Evolutionary conservation across 2,888 invertebrate species (phyloP), one percentile per base, ranked within the genome.

Genomic region (Nudaria mundana): DNA sequence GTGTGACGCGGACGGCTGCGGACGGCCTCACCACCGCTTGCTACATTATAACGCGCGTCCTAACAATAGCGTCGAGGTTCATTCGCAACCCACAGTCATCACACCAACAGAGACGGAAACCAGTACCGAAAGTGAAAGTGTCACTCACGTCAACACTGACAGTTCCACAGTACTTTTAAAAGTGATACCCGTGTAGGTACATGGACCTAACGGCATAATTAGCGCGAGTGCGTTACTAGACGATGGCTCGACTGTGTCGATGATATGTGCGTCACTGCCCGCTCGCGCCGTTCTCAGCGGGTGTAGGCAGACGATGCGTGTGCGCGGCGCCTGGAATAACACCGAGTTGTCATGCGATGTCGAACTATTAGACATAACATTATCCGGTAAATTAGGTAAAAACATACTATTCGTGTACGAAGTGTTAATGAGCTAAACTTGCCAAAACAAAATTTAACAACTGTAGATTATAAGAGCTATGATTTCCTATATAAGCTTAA

Each of bases 1-100:
- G 0, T 60, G 57, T 18, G 52, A 57, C 11, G 35, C 12, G 6
- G 49, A 55, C n/a, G 29, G 30, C 10, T 42, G 42, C 26, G 37
- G 34, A 6, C 18, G 22, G 24, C 3, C 25, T 5, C 42, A 42
- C 22, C 42, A 37, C 10, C 29, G 30, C 1, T 13, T 37, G 18
- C 12, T 37, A n/a, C 42, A 42, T 29, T 37, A 34, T 18, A 13
- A n/a, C 6, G 13, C 4, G 6, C 23, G 11, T n/a, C 11, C 11
- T 8, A 8, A 8, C 8, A 23, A 23, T 18, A 18, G 18, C 5
- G 18, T 4, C 18, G 5, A 18, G 5, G 18, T 18, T 4, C 18
- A 18, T 4, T 5, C 18, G 5, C 13, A 3, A 6, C 1, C 13
- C 14, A 3, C 13, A 3, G n/a, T 29, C 13, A 8, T 7, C 3